Conservation (phyloP, 1,140 invertebrate genomes). For the Euura saliciscinereae region DNA sequence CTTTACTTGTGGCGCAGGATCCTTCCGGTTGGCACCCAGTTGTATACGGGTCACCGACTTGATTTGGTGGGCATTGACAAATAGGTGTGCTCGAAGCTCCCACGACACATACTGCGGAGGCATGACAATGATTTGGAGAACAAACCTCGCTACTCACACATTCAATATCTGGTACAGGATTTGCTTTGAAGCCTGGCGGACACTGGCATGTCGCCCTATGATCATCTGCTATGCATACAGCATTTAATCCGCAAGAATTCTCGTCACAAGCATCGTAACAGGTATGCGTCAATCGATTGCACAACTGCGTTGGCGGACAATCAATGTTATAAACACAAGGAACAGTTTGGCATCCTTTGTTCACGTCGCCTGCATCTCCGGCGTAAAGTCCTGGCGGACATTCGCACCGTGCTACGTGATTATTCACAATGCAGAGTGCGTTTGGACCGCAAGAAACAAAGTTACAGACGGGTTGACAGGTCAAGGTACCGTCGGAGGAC, state of each 20-base stretch:
- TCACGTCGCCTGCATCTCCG: slow-evolving; percentile 80
- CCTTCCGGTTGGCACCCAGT: slow-evolving; percentile 79
- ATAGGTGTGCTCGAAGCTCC: slow-evolving; percentile 57
- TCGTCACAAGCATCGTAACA: slow-evolving; percentile 82
- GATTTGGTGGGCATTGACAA: slow-evolving; percentile 78
- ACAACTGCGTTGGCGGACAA: slow-evolving; percentile 77
- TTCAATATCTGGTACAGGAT: slow-evolving; percentile 81
- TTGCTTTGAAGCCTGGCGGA: slow-evolving; percentile 78
- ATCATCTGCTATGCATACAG: slow-evolving; percentile 86
- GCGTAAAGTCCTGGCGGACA: slow-evolving; percentile 84
- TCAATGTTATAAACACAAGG: slow-evolving; percentile 86
- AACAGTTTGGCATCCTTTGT: slow-evolving; percentile 76
- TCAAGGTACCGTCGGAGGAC: slow-evolving; percentile 48
- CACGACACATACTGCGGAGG: slow-evolving; percentile 77
- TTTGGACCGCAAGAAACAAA: slow-evolving; percentile 80
- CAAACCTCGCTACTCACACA: slow-evolving; percentile 74
- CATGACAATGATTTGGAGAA: slow-evolving; percentile 80
- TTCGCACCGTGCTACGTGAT: slow-evolving; percentile 86
- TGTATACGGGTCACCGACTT: slow-evolving; percentile 76
- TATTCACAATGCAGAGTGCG: slow-evolving; percentile 84
- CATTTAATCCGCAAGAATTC: slow-evolving; percentile 83
- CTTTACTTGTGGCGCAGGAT: slow-evolving; percentile 70
- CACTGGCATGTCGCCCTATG: slow-evolving; percentile 84
- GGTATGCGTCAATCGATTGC: slow-evolving; percentile 81
- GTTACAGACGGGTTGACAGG: slow-evolving; percentile 78